Conservation (phyloP, 2,113 vertebrate genomes). For the Coryphaenoides rupestris region DNA sequence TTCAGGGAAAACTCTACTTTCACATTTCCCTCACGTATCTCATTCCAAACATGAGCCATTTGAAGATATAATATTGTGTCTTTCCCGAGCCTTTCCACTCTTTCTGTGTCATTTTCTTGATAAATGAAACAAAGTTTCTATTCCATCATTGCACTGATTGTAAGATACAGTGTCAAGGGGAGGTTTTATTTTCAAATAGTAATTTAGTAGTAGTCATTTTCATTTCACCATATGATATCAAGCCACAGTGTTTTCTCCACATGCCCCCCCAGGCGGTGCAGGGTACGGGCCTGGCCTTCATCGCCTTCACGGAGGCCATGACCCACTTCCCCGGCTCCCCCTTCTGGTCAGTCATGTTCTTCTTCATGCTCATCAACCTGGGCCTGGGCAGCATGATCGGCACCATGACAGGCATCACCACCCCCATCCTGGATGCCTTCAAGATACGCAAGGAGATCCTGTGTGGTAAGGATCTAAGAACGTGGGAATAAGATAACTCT, state of each 20-base stretch:
- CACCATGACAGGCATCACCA: conserved; percentile 97
- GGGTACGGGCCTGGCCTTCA: conserved; percentile 97
- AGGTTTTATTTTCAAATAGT: too few species aligned
- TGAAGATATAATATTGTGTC: too few species aligned
- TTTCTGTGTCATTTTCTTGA: too few species aligned
- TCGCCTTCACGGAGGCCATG: conserved; percentile 98
- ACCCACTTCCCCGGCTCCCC: conserved; percentile 95
- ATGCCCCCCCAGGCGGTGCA: conserved; percentile 82
- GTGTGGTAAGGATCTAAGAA: conserved; percentile 78
- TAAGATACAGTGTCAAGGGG: not conserved
- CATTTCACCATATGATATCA: too few species aligned
- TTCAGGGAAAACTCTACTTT: too few species aligned
- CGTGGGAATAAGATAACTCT: not conserved
- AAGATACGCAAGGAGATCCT: conserved; percentile 96
- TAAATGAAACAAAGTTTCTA: too few species aligned
- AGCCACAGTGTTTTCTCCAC: too few species aligned
- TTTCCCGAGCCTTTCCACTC: too few species aligned
- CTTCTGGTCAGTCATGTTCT: conserved; percentile 98
- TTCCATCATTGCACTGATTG: not conserved
- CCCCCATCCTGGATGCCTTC: conserved; percentile 93
- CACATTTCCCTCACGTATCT: too few species aligned
- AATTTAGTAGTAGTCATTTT: too few species aligned
- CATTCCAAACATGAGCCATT: too few species aligned
- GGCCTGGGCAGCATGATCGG: conserved; percentile 98
- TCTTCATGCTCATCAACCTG: conserved; percentile 98